Evolutionary conservation across 2,888 invertebrate species (phyloP), one percentile per base, ranked within the genome.

Genomic region (Drosophila anceps): DNA sequence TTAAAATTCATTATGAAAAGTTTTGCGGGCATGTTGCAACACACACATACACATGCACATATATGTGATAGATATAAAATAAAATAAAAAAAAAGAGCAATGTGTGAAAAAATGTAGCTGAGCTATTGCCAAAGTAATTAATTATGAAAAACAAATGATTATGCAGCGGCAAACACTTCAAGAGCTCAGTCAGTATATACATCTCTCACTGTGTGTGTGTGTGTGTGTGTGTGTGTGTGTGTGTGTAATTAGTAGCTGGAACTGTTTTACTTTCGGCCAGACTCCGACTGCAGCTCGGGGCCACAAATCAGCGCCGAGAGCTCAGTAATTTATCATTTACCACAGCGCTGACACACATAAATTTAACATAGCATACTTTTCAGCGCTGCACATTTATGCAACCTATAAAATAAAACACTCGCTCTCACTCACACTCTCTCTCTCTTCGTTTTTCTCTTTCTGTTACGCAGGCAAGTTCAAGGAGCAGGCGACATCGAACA

Each of bases 401-500:
- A 73, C 65, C 37, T 46, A 79, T 74, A 67, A 66, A 69, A 58
- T 53, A 59, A 29, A 18, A 48, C 33, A 20, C 39, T 61, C 13
- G 35, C 48, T 64, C 18, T 12, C 12, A 6, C 39, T 50, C 20
- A 35, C 24, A 29, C 18, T 24, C 33, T 53, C n/a, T 31, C 20
- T 39, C 29, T 43, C 33, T 64, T 1, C 41, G n/a, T 51, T 0
- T 13, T 13, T 33, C 33, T 60, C 2, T 9, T 50, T 8, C 50
- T 53, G 5, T 9, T 33, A 37, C 35, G 12, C 76, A 93, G 93
- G 93, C 74, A 93, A 93, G 91, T 99, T 99, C 94, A 98, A 99
- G 93, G 99, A 98, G 91, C 99, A 99, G 92, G 97, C 97, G 1
- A 96, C 97, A 1, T 97, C 97, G 48, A 96, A 96, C 81, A 97